Base-by-base conservation (phyloP, 2,797 vertebrate genomes). In the Acomys russatus region DNA sequence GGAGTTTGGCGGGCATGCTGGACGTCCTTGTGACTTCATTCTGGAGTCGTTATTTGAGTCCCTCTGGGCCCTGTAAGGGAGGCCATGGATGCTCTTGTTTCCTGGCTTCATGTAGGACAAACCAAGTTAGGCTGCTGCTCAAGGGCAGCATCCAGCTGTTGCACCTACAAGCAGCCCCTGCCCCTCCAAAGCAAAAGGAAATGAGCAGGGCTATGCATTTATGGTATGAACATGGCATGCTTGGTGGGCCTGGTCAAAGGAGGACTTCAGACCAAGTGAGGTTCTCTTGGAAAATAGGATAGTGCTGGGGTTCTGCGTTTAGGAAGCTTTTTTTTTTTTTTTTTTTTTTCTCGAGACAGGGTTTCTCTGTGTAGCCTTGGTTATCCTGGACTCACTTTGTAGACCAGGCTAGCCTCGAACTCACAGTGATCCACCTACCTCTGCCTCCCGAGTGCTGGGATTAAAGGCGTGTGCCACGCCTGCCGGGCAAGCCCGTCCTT, bases 181-280 rank as follows among this genome's bases (percentile, higher is more conserved):
- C 49, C 77, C 78, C 38, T 82, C 73, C 78, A 73, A 90, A 96
- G 66, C 84, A 89, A 94, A 96, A 77, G 94, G 83, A 96, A 97
- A 78, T 78, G 79, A 93, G 80, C 82, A 17, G 20, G 61, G 33
- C 33, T 28, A 20, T 76, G 9, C 33, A n/a, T 76, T 92, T 96
- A 92, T 90, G 89, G 90, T 94, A 91, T 70, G 38, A 80, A 74
- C 71, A 8, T 73, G 80, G 83, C 61, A 63, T 63, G 93, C 66
- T 87, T 85, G 61, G 86, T n/a, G n/a, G 93, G 79, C 86, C 92
- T 94, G 88, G 86, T 96, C 73, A 92, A 77, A 92, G 94, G 86
- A 93, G 89, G 44, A 35, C 0, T 0, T 86, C 61, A 84, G 63
- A 33, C 44, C 3, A 74, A 38, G 54, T 0, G 1, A 89, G 49